Percentiles rank a stretch among this genome's conserved stretches.
Conservation (phyloP, 2,888 invertebrate species). For the Mamestra brassicae region DNA sequence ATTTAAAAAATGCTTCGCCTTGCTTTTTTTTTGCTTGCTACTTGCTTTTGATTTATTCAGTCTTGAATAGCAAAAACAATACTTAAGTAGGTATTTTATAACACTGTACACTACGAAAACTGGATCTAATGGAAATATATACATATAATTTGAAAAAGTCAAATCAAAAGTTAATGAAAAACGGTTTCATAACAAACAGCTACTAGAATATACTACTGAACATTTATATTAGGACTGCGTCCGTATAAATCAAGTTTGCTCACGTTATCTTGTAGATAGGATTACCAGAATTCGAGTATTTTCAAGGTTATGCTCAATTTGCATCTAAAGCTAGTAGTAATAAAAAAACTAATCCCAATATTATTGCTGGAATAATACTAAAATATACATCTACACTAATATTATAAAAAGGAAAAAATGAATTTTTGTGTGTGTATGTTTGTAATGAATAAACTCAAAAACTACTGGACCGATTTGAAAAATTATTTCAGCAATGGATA, state of each 20-base stretch:
- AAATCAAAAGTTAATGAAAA: background rate
- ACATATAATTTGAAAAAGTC: background rate
- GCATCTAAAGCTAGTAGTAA: constrained; percentile 26
- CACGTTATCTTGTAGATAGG: constrained; percentile 58
- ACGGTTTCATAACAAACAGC: background rate
- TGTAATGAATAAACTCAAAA: too few species aligned
- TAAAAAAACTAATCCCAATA: constrained; percentile 22
- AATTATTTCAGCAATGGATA: too few species aligned
- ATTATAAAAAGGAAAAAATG: too few species aligned
- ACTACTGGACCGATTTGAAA: too few species aligned
- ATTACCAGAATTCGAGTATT: constrained; percentile 37
- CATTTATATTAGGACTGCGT: background rate
- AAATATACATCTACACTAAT: background rate
- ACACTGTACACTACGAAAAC: background rate
- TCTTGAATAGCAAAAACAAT: background rate
- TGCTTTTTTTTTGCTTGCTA: background rate
- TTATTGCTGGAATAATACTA: background rate
- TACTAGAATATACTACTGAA: constrained; percentile 14
- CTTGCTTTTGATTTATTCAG: too few species aligned
- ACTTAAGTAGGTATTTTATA: background rate
- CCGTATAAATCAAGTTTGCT: constrained; percentile 52
- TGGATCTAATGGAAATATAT: too few species aligned
- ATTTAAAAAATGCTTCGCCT: background rate
- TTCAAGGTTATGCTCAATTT: constrained; percentile 52
- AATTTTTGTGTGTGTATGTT: too few species aligned